Evolutionary conservation across 2,797 vertebrate species (phyloP).

Genomic region (Poeciliopsis presidionis): DNA sequence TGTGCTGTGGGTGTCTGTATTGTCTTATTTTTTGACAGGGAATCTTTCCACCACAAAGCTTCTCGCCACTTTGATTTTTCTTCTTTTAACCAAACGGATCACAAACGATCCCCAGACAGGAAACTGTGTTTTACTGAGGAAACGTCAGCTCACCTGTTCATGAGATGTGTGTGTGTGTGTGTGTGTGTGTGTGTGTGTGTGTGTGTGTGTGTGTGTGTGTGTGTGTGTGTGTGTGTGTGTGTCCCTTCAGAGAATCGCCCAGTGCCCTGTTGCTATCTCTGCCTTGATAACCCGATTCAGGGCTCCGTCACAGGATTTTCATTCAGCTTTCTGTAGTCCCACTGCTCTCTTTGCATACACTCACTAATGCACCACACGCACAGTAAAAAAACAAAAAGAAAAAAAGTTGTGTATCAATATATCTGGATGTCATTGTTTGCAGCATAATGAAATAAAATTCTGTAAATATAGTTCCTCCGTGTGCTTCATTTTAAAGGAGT

Average conservation of each 20-base stretch:
- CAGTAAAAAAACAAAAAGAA: slow-evolving; percentile 52
- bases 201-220: slow-evolving; percentile 39
- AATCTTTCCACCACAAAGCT: slow-evolving; percentile 57
- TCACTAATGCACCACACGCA: slow-evolving; percentile 75
- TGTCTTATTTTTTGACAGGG: slow-evolving; percentile 68
- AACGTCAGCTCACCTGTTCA: slow-evolving; percentile 62
- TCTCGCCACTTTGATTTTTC: slow-evolving; percentile 70
- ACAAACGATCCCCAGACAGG: slow-evolving; percentile 60
- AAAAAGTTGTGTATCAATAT: slow-evolving; percentile 83
- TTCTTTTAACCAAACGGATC: slow-evolving; percentile 73
- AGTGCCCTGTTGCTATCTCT: slow-evolving; percentile 78
- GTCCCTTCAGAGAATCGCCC: slow-evolving; percentile 70
- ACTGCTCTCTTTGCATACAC: slow-evolving; percentile 76
- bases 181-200: slow-evolving; percentile 40
- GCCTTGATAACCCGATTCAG: slow-evolving; percentile 81
- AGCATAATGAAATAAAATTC: slow-evolving; percentile 84
- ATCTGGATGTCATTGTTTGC: slow-evolving; percentile 88
- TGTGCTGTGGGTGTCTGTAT: slow-evolving; percentile 63
- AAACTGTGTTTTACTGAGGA: slow-evolving; percentile 67
- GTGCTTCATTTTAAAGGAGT: slow-evolving; percentile 31
- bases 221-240: slow-evolving; percentile 27
- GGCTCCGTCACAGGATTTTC: slow-evolving; percentile 76
- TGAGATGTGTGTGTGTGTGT: slow-evolving; percentile 43
- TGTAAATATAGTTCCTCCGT: slow-evolving; percentile 78
- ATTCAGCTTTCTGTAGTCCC: slow-evolving; percentile 84